These are phyloP conservation scores for Brachyptera risi DNA, from an alignment of 2,888 invertebrate species.

Conservation along the genomic window DNA sequence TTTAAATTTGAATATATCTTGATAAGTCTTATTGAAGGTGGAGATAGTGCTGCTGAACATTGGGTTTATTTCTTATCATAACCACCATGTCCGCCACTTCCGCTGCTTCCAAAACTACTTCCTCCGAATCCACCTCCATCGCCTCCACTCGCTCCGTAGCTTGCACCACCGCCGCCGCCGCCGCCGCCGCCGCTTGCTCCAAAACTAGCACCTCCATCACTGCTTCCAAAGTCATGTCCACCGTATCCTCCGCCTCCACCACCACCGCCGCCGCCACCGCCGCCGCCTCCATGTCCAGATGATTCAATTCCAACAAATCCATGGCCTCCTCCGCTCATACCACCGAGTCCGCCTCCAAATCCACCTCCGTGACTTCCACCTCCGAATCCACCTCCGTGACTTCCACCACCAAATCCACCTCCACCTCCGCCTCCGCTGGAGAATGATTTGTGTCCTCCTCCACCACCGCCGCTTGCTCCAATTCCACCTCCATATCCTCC, in stretches of 20 bases:
- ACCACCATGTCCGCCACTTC: conserved; percentile 6
- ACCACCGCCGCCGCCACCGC: conserved; percentile 47
- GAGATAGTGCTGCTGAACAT: no score
- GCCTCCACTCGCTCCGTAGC: conserved; percentile 17
- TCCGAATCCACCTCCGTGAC: conserved; percentile 22
- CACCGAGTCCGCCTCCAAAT: conserved; percentile 22
- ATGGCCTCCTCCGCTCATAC: conserved; percentile 21
- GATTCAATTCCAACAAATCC: background rate
- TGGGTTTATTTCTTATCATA: conserved; percentile 6
- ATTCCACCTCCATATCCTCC: conserved; percentile 17
- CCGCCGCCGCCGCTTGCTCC: conserved; percentile 35
- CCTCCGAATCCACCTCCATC: background rate
- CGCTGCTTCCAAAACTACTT: background rate
- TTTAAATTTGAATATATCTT: no score
- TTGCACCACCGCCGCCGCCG: conserved; percentile 40
- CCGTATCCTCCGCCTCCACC: conserved; percentile 36
- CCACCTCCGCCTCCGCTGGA: conserved; percentile 47
- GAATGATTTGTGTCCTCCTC: conserved; percentile 43
- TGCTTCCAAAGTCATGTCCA: background rate
- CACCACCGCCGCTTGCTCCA: conserved; percentile 8
- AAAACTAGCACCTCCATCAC: conserved; percentile 33
- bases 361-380: conserved; percentile 23
- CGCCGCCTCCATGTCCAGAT: conserved; percentile 46
- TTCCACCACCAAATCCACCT: conserved; percentile 37
- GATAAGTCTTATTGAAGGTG: no score